phyloP scores from a whole-genome alignment of 2,888 invertebrate species.

The Lapara coniferarum region DNA sequence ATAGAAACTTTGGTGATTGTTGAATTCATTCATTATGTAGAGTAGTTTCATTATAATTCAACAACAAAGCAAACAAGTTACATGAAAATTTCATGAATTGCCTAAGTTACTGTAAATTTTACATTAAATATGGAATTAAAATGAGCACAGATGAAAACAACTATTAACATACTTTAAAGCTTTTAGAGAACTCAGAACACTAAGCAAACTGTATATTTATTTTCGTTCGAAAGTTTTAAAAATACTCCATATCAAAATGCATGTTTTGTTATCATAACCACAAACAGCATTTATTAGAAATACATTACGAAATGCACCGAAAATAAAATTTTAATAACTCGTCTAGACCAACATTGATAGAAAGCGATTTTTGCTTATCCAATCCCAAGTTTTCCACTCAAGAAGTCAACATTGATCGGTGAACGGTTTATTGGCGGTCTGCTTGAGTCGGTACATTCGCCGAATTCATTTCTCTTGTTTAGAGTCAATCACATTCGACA shows the following conservation, averaged over 20 bases:
- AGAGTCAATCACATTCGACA: slow-evolving; percentile 72
- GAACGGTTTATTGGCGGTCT: slow-evolving; percentile 67
- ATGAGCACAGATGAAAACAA: no score
- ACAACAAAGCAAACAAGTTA: no score
- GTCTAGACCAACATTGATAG: slow-evolving; percentile 73
- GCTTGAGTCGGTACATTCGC: slow-evolving; percentile 51
- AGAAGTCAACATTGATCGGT: slow-evolving; percentile 61
- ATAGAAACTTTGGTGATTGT: no score
- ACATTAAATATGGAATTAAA: no score
- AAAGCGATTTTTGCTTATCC: slow-evolving; percentile 64
- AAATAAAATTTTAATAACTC: slow-evolving; percentile 76
- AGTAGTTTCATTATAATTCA: no score
- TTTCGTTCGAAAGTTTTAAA: not conserved
- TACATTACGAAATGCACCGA: slow-evolving; percentile 66
- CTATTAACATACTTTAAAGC: no score
- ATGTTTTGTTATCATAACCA: slow-evolving; percentile 31
- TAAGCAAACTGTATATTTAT: no score
- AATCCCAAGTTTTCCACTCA: slow-evolving; percentile 71
- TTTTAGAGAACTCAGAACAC: no score
- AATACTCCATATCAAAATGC: not conserved
- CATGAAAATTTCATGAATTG: no score
- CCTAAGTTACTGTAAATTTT: no score
- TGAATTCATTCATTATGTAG: no score
- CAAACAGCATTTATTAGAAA: slow-evolving; percentile 41
- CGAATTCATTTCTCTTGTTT: slow-evolving; percentile 70